These are phyloP conservation scores for Sprattus sprattus DNA, from an alignment of 2,113 vertebrate genomes.

Conservation along the genomic window DNA sequence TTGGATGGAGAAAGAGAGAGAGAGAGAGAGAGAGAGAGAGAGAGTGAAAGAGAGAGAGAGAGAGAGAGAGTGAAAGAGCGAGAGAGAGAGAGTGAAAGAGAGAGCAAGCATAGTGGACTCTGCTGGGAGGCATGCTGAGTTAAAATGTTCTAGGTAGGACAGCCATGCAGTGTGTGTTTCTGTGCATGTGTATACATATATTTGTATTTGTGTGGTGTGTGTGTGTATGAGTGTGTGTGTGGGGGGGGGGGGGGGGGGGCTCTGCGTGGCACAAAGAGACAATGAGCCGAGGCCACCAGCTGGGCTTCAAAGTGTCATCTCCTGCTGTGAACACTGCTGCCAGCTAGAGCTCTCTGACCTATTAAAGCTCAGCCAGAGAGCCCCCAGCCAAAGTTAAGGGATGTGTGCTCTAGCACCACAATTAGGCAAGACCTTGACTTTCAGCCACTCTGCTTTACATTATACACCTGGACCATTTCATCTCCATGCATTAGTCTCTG, in stretches of 20 bases:
- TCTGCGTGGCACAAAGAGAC: slow-evolving; percentile 40
- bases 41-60: background rate
- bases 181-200: background rate
- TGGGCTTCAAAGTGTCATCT: slow-evolving; percentile 52
- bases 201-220: background rate
- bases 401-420: slow-evolving; percentile 37
- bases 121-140: too few relatives aligned
- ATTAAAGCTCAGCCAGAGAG: slow-evolving; percentile 42
- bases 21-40: slow-evolving; percentile 1
- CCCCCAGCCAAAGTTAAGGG: slow-evolving; percentile 37
- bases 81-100: background rate
- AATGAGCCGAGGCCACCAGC: slow-evolving; percentile 44
- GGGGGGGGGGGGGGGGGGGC: too few relatives aligned
- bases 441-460: slow-evolving; percentile 48
- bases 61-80: background rate
- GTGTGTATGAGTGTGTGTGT: background rate
- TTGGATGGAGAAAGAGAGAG: background rate
- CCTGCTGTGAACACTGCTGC: slow-evolving; percentile 44
- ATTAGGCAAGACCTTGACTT: slow-evolving; percentile 51
- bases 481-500: slow-evolving; percentile 54
- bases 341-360: slow-evolving; percentile 30
- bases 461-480: slow-evolving; percentile 46
- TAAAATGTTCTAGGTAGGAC: background rate
- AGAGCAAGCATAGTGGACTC: background rate
- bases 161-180: background rate